Base-by-base conservation (phyloP, 2,797 vertebrate genomes). In the Hapalemur alaotrensis region DNA sequence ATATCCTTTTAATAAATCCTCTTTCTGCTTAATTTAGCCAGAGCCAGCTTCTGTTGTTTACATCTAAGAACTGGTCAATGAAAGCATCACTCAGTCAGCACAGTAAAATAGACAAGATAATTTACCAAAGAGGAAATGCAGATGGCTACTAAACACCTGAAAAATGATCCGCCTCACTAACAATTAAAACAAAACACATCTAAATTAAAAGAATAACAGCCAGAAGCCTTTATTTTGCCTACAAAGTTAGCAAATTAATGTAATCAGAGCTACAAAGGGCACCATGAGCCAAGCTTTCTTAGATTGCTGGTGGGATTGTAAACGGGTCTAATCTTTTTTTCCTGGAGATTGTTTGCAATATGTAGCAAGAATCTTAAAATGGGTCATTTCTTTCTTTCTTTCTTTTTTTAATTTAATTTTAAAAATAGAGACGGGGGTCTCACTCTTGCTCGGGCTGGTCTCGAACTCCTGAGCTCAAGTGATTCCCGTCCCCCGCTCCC, bases 91-190 rank as follows among this genome's bases (percentile, higher is more conserved):
- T 52, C 46, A 50, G 63, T 79, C 63, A 67, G 10, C 52, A 28
- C 3, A 38, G 30, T 63, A 76, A 59, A 75, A 67, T 13, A 91
- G 85, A 75, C 30, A 78, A 15, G 75, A 4, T 75, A 59, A 43
- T 85, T 93, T 83, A 88, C 54, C 25, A n/a, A 75, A 94, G 57
- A 91, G 54, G 79, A 95, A 95, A 57, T 28, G 20, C 11, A 50
- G 13, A 17, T 18, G 14, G 30, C 20, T 86, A 78, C 63, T 61
- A 54, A 95, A 78, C n/a, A 82, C 32, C 28, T 50, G 81, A 85
- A 54, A 95, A 89, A 30, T 72, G 63, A 86, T 46, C 78, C 14
- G 32, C 63, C 23, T 96, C 54, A n/a, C 28, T 89, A 54, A 67
- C n/a, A 69, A 9, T 5, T 8, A 88, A 91, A 69, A 61, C 78